Evolutionary conservation across 2,113 vertebrate species (phyloP), one percentile per base, ranked within the genome.

Genomic region (Triplophysa dalaica): DNA sequence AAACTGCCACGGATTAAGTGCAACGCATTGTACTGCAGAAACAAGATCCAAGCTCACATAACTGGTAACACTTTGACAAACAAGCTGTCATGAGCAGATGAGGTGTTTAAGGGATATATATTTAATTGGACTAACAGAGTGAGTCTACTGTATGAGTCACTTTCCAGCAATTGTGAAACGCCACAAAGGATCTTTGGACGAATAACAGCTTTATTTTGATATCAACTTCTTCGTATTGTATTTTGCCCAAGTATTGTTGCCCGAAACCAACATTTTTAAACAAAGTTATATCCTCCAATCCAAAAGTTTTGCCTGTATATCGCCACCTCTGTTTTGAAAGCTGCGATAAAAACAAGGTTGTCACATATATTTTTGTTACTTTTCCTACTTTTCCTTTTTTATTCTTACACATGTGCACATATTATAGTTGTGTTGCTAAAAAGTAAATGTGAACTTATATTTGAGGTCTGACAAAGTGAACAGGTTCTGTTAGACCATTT

Each of bases 41-140:
- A 52, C 16, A 45, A 54, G 52, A 72, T 22, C 48, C 9, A 67
- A 0, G 7, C 48, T 13, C 29, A 43, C 29, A 52, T 17, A 48
- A 56, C 70, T 43, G 61, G 22, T 26, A 2, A 21, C 14, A 38
- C 60, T 60, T 75, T 62, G 58, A 60, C 24, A 61, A 74, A 24
- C 70, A 74, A 7, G 8, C 1, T 74, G 56, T 61, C 29, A 60
- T 12, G 43, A 45, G 43, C 11, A 45, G 11, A 45, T 38, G 70
- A 13, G 13, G 33, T 29, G 54, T 14, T 74, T 74, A 61, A 4
- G 8, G 56, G 70, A 74, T 60, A 13, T 43, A 48, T 62, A 62
- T 24, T 62, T 70, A 75, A 78, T 74, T 41, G 58, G 45, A 41
- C 33, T 62, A 45, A 75, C 65, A 63, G 22, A 56, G 21, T 65